phyloP scores from a whole-genome alignment of 2,113 vertebrate genomes.

The Calyptommatus sinebrachiatus region DNA sequence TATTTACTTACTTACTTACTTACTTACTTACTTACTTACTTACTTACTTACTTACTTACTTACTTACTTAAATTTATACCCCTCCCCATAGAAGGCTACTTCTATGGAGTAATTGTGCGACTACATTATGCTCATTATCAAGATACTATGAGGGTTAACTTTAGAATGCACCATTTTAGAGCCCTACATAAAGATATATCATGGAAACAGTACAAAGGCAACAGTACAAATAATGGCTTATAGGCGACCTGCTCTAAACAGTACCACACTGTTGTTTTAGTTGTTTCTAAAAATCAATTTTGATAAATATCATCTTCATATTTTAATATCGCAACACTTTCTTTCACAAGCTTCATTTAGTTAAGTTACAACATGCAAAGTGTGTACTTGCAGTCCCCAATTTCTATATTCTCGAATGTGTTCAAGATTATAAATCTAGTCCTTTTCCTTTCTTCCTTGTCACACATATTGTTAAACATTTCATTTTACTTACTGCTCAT shows the following conservation, averaged over 20 bases:
- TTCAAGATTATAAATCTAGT: too few species aligned
- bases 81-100: too few species aligned
- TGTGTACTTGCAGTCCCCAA: not conserved
- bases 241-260: fast-evolving
- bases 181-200: not conserved
- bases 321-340: not conserved
- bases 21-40: too few species aligned
- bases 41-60: too few species aligned
- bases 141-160: constrained; percentile 6
- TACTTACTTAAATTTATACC: too few species aligned
- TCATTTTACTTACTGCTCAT: too few species aligned
- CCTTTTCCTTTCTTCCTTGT: too few species aligned
- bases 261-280: not conserved
- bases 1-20: too few species aligned
- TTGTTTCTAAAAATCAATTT: not conserved
- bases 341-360: not conserved
- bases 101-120: too few species aligned
- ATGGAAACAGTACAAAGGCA: constrained; percentile 17
- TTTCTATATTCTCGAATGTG: too few species aligned
- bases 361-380: not conserved
- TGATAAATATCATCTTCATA: not conserved
- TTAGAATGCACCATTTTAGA: constrained; percentile 4
- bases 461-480: too few species aligned
- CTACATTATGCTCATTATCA: constrained; percentile 43
- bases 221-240: not conserved